Conservation (phyloP, 92 coral and sea anemone genomes). For the Meandrina meandrites region DNA sequence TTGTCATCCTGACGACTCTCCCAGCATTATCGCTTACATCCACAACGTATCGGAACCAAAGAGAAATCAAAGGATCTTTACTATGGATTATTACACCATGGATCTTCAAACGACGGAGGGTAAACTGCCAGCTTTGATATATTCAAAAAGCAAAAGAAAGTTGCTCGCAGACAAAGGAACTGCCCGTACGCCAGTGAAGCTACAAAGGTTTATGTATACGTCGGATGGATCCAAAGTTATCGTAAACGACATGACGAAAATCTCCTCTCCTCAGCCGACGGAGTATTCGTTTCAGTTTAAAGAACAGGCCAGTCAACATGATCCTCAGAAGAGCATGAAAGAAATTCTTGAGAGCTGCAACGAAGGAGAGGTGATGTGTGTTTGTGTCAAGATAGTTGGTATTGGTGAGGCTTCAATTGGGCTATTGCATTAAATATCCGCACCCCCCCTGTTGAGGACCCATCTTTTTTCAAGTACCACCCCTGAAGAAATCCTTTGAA, state of each 20-base stretch:
- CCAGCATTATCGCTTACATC: neutral
- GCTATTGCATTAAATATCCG: too few species aligned
- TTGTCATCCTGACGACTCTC: too few species aligned
- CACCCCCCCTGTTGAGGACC: too few species aligned
- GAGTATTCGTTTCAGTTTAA: constrained; percentile 55
- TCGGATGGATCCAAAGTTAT: constrained; percentile 52
- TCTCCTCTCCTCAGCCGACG: constrained; percentile 38
- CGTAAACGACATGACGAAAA: constrained; percentile 52
- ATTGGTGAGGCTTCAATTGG: constrained; percentile 20
- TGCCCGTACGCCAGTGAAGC: constrained; percentile 34
- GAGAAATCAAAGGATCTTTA: constrained; percentile 13
- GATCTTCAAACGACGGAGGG: neutral
- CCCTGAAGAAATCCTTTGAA: too few species aligned
- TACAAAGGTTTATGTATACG: constrained; percentile 43
- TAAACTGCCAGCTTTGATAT: neutral
- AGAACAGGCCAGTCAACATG: constrained; percentile 7
- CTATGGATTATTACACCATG: constrained; percentile 8
- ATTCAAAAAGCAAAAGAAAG: constrained; percentile 1
- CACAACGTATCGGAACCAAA: neutral
- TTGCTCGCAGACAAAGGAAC: neutral
- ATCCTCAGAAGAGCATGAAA: constrained; percentile 11
- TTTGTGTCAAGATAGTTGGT: constrained; percentile 22
- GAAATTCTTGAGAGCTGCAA: constrained; percentile 13
- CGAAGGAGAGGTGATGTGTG: constrained; percentile 24
- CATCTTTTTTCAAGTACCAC: too few species aligned